Evolutionary conservation across 1,140 invertebrate genomes (phyloP).

Genomic region (Trypoxylus dichotomus): DNA sequence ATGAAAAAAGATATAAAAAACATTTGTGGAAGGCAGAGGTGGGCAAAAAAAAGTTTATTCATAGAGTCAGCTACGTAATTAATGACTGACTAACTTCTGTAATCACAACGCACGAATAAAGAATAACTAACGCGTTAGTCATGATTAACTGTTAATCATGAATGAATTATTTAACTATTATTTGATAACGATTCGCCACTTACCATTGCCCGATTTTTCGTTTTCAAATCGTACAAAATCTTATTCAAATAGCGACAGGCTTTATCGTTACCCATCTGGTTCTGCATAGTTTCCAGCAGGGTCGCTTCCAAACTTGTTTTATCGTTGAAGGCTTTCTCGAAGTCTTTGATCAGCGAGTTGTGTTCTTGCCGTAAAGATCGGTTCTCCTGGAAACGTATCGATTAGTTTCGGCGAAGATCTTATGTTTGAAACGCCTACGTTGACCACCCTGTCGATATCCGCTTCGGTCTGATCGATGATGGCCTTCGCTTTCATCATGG

Average conservation of each 20-base stretch:
- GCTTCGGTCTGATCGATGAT: conserved; percentile 58
- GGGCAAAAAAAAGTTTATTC: too few relatives aligned
- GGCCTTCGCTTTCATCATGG: conserved; percentile 37
- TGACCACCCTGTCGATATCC: conserved; percentile 55
- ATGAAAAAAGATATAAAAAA: too few relatives aligned
- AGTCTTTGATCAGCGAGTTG: conserved; percentile 51
- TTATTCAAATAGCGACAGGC: conserved; percentile 38
- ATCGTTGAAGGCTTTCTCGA: conserved; percentile 52
- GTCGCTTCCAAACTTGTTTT: conserved; percentile 64
- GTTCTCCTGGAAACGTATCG: conserved; percentile 34
- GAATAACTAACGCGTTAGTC: too few relatives aligned
- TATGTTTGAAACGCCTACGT: neutral
- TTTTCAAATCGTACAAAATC: conserved; percentile 27
- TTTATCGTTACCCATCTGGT: conserved; percentile 53
- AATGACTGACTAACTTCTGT: too few relatives aligned
- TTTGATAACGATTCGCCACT: too few relatives aligned
- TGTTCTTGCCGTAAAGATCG: neutral
- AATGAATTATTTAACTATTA: too few relatives aligned
- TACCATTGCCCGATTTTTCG: conserved; percentile 35
- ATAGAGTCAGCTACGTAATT: too few relatives aligned
- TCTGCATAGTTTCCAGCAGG: conserved; percentile 66
- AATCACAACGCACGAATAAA: too few relatives aligned
- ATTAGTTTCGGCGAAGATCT: neutral
- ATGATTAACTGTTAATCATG: too few relatives aligned
- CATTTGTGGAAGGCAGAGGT: too few relatives aligned